Conservation (phyloP, 2,113 vertebrate genomes). For the Phalacrocorax brasilianus region DNA sequence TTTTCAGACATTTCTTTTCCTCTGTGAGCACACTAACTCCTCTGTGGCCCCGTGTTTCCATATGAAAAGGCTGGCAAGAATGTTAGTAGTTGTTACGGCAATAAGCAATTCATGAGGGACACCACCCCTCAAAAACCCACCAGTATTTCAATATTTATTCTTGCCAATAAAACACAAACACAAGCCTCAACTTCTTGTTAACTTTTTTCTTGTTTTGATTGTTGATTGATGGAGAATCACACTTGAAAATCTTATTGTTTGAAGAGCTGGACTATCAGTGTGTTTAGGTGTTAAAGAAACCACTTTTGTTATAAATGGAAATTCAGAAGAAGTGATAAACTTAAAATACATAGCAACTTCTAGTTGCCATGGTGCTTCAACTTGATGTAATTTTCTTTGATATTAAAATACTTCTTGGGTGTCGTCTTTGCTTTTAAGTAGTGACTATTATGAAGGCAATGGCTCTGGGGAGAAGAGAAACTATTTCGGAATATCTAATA, state of each 20-base stretch:
- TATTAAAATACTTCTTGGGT: constrained; percentile 32
- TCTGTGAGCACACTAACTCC: background rate
- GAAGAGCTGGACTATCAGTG: background rate
- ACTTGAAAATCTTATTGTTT: background rate
- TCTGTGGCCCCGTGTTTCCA: background rate
- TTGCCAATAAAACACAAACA: background rate
- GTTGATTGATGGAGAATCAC: background rate
- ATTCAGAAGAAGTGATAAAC: background rate
- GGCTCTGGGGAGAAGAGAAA: background rate
- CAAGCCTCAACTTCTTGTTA: background rate
- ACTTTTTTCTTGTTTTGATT: background rate
- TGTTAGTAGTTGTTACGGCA: background rate
- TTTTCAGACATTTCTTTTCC: background rate
- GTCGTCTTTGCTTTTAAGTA: background rate
- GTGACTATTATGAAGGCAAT: background rate
- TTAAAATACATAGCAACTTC: constrained; percentile 30
- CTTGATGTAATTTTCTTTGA: background rate
- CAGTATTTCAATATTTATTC: background rate
- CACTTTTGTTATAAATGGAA: constrained; percentile 33
- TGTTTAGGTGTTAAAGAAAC: background rate
- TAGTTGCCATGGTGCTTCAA: constrained; percentile 47
- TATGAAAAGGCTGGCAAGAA: background rate
- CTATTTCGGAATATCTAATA: background rate
- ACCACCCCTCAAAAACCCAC: too few relatives aligned
- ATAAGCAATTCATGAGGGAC: background rate